Conservation (phyloP, 2,797 vertebrate species). For the Sandelia bainsii region DNA sequence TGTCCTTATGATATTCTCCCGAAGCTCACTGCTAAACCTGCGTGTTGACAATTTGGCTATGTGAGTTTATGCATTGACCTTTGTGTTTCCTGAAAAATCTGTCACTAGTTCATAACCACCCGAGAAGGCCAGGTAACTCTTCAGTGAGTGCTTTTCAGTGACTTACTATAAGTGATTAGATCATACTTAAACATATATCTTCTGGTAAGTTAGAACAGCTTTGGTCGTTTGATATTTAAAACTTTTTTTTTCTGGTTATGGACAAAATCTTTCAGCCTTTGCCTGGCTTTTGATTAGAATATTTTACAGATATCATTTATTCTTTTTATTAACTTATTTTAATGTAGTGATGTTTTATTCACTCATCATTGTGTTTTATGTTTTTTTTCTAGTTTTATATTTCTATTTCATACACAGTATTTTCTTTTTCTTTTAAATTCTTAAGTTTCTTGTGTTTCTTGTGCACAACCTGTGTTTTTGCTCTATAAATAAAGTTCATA, state of each 20-base stretch:
- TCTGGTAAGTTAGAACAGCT: neutral
- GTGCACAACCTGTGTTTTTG: neutral
- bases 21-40: neutral
- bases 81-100: neutral
- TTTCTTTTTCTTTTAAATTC: too few species aligned
- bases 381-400: too few species aligned
- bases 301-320: too few species aligned
- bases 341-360: too few species aligned
- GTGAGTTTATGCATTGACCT: neutral
- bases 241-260: neutral
- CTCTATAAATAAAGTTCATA: neutral
- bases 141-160: neutral
- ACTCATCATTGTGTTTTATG: too few species aligned
- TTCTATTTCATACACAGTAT: too few species aligned
- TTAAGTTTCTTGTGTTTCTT: too few species aligned
- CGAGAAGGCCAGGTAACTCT: too few species aligned
- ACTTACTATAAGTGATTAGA: neutral
- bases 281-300: too few species aligned
- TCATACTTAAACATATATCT: neutral
- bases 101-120: neutral
- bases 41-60: neutral
- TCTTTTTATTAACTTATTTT: too few species aligned
- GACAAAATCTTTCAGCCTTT: neutral
- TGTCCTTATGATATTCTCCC: neutral
- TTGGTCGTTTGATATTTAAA: neutral